phyloP scores from a whole-genome alignment of 2,888 invertebrate species.

The Neoitamus cyanurus region DNA sequence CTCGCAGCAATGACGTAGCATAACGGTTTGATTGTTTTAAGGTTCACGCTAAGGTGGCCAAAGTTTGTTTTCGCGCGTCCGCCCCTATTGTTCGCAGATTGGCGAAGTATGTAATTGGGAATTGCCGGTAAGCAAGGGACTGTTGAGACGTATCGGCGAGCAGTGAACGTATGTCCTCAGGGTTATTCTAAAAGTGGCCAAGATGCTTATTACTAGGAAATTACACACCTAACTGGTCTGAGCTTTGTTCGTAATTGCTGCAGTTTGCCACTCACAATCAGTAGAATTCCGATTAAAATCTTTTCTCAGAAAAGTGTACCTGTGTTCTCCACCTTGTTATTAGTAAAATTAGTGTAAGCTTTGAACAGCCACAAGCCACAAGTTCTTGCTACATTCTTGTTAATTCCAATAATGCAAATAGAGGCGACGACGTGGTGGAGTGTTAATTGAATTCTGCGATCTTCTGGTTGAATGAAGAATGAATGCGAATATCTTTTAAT shows the following conservation, averaged over 20 bases:
- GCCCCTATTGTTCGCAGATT: background rate
- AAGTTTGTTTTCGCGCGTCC: background rate
- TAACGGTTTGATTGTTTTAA: conserved; percentile 19
- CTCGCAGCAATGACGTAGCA: background rate
- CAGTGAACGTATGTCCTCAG: background rate
- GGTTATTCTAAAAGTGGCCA: background rate
- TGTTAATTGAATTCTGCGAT: too few species aligned
- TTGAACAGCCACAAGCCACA: background rate
- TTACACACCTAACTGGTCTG: background rate
- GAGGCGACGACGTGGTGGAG: too few species aligned
- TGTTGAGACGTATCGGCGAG: background rate
- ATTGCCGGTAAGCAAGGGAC: background rate
- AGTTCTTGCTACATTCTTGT: background rate
- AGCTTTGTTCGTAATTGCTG: background rate
- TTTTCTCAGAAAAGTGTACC: background rate
- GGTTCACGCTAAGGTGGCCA: background rate
- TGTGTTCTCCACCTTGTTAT: background rate
- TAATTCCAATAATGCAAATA: background rate
- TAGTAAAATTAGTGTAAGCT: background rate
- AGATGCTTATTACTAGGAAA: background rate
- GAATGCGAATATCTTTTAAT: too few species aligned
- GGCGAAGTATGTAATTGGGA: background rate
- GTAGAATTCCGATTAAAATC: background rate
- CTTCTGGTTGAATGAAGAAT: too few species aligned
- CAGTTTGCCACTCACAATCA: background rate